Evolutionary conservation across 2,113 vertebrate genomes (phyloP).

Genomic region (Thalassoma bifasciatum): DNA sequence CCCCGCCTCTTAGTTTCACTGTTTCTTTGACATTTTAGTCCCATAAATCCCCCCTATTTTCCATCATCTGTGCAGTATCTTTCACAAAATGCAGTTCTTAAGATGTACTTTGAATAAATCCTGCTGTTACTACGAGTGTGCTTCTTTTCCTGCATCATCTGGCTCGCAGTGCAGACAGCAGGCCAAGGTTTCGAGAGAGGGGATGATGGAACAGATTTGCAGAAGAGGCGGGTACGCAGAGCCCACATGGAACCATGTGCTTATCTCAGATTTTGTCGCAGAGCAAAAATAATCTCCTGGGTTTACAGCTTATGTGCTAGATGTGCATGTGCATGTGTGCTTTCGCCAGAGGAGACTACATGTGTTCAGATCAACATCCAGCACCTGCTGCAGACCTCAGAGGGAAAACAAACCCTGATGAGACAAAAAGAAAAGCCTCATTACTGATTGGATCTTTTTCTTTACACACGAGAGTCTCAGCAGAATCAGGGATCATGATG

Average conservation of each 20-base stretch:
- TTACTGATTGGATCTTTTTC: neutral
- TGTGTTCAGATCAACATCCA: neutral
- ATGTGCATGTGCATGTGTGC: neutral
- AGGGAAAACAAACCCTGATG: neutral
- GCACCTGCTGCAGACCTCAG: neutral
- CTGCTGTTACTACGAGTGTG: conserved; percentile 34
- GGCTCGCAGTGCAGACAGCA: neutral
- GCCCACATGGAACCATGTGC: neutral
- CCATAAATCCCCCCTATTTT: neutral
- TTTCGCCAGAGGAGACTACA: neutral
- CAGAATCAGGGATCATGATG: neutral
- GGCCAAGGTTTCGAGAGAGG: neutral
- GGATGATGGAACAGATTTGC: conserved; percentile 21
- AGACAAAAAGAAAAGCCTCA: neutral
- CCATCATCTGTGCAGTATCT: neutral
- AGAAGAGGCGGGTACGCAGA: neutral
- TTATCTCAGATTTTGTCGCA: conserved; percentile 28
- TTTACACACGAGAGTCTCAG: no score
- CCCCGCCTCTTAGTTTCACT: neutral
- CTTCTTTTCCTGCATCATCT: conserved; percentile 11
- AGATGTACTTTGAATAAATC: conserved; percentile 57
- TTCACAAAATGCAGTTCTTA: conserved; percentile 6
- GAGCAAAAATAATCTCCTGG: conserved; percentile 27
- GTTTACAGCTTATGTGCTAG: conserved; percentile 11
- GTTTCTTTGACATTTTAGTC: conserved; percentile 6